A percentile compares a stretch with the other conserved stretches of the same genome.
phyloP scores from a whole-genome alignment of 2,888 invertebrate species.

The Hypomecis atomaria region DNA sequence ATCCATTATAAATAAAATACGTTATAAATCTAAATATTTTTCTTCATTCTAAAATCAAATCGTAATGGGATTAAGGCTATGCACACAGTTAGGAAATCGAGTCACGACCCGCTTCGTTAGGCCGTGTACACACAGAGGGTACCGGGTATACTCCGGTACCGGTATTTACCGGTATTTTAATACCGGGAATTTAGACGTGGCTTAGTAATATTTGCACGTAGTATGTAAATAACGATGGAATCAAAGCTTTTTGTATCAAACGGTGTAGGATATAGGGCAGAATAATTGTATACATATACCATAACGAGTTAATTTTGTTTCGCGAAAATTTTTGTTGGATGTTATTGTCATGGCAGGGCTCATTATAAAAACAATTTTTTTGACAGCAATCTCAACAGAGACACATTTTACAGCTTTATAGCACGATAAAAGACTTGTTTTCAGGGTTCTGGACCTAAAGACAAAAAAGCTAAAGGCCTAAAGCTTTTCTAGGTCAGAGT shows the following conservation, averaged over 20 bases:
- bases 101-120: slow-evolving; percentile 65
- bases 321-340: too few relatives aligned
- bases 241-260: slow-evolving; percentile 16
- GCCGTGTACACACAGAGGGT: slow-evolving; percentile 51
- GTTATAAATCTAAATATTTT: slow-evolving; percentile 6
- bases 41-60: slow-evolving; percentile 47
- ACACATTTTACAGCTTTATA: too few relatives aligned
- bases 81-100: slow-evolving; percentile 53
- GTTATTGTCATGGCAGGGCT: too few relatives aligned
- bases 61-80: slow-evolving; percentile 51
- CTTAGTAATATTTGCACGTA: slow-evolving; percentile 18
- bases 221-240: slow-evolving; percentile 17
- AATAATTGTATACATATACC: neutral
- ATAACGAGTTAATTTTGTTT: too few relatives aligned
- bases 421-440: too few relatives aligned
- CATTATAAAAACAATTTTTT: too few relatives aligned
- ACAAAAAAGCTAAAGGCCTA: too few relatives aligned
- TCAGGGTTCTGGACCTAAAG: too few relatives aligned
- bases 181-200: slow-evolving; percentile 9
- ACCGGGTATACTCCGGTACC: slow-evolving; percentile 15
- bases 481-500: too few relatives aligned
- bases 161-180: slow-evolving; percentile 20
- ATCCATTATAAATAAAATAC: too few relatives aligned
- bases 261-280: neutral
- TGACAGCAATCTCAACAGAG: too few relatives aligned